These are phyloP conservation scores for Mythimna lalbum DNA, from an alignment of 2,888 invertebrate species.

Conservation along the genomic window DNA sequence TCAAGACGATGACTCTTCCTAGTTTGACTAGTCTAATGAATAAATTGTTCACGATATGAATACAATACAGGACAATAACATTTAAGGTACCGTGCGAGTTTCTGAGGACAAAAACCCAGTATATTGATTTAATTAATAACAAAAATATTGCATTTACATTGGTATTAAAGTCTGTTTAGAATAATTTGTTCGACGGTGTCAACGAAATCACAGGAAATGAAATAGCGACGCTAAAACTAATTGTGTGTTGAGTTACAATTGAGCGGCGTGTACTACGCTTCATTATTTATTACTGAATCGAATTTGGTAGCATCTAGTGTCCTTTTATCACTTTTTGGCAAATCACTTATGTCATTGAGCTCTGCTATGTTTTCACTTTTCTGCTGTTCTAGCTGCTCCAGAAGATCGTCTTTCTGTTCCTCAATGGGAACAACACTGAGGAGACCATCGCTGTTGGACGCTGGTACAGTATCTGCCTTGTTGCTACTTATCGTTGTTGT, in stretches of 20 bases:
- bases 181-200: slow-evolving; percentile 75
- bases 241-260: slow-evolving; percentile 62
- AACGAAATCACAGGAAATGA: slow-evolving; percentile 82
- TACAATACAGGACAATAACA: slow-evolving; percentile 58
- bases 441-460: slow-evolving; percentile 68
- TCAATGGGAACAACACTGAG: slow-evolving; percentile 84
- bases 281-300: slow-evolving; percentile 80
- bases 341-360: slow-evolving; percentile 87
- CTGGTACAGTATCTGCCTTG: slow-evolving; percentile 52
- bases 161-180: slow-evolving; percentile 68
- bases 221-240: slow-evolving; percentile 80
- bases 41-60: slow-evolving; percentile 71
- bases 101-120: slow-evolving; percentile 42
- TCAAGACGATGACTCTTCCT: slow-evolving; percentile 81
- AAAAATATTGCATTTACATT: slow-evolving; percentile 71
- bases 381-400: slow-evolving; percentile 72
- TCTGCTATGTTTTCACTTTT: slow-evolving; percentile 80
- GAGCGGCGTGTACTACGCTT: slow-evolving; percentile 76
- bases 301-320: slow-evolving; percentile 83
- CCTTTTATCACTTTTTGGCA: slow-evolving; percentile 86
- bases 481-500: slow-evolving; percentile 60
- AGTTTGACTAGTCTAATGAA: slow-evolving; percentile 89
- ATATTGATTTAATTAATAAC: slow-evolving; percentile 51
- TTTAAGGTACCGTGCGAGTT: slow-evolving; percentile 58
- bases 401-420: slow-evolving; percentile 73